Conservation (phyloP, 1,140 invertebrate genomes). For the Drosophila sp. region DNA sequence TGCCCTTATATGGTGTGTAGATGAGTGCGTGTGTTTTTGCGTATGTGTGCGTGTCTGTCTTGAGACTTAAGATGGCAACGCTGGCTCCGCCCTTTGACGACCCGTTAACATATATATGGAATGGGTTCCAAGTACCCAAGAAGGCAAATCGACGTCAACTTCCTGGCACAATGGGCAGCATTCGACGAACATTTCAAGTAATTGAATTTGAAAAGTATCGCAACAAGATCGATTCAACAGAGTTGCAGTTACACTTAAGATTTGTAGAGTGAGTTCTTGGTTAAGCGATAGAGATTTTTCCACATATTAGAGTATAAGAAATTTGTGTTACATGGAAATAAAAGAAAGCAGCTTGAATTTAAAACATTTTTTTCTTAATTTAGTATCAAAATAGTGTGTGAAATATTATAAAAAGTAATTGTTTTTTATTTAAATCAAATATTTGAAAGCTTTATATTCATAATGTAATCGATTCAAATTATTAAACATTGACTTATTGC, state of each 20-base stretch:
- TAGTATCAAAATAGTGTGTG: too few species aligned
- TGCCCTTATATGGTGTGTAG: slow-evolving; percentile 12
- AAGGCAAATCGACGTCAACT: slow-evolving; percentile 14
- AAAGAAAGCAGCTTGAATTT: too few species aligned
- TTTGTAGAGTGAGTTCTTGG: too few species aligned
- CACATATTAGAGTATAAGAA: too few species aligned
- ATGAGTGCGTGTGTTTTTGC: slow-evolving; percentile 1
- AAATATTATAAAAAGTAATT: too few species aligned
- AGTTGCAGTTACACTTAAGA: not conserved
- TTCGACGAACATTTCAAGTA: not conserved
- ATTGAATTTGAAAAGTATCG: not conserved
- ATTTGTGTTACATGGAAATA: too few species aligned
- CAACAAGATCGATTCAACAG: slow-evolving; percentile 2
- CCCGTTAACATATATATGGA: slow-evolving; percentile 50
- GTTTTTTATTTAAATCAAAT: too few species aligned
- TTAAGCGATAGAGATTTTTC: too few species aligned
- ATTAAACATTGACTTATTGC: too few species aligned
- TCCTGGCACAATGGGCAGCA: slow-evolving; percentile 30
- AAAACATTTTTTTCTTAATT: too few species aligned
- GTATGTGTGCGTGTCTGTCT: slow-evolving; percentile 26
- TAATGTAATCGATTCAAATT: too few species aligned
- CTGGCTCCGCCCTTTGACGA: slow-evolving; percentile 9
- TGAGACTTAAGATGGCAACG: slow-evolving; percentile 30
- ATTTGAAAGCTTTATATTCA: too few species aligned
- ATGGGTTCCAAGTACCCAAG: slow-evolving; percentile 21